Conservation (phyloP, 2,797 vertebrate species). For the Eidolon dupreanum region DNA sequence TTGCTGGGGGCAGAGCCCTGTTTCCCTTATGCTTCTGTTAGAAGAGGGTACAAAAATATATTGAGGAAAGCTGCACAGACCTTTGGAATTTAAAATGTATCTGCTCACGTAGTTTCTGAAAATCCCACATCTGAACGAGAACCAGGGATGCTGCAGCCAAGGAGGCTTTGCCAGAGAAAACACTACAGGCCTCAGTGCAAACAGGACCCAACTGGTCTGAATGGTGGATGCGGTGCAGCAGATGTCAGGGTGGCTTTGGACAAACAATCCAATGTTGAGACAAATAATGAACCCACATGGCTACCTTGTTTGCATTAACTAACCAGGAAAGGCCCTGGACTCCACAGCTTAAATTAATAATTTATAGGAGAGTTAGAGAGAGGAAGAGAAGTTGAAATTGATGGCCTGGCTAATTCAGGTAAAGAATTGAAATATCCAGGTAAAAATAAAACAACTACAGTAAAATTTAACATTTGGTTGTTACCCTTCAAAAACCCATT, state of each 20-base stretch:
- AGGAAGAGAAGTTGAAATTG: background rate
- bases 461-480: slow-evolving; percentile 5
- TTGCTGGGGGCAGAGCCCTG: background rate
- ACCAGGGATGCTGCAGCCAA: background rate
- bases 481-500: background rate
- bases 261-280: background rate
- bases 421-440: slow-evolving; percentile 17
- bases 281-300: background rate
- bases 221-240: background rate
- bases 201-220: background rate
- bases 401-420: background rate
- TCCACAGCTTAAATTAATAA: background rate
- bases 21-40: background rate
- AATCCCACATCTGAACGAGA: slow-evolving; percentile 57
- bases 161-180: slow-evolving; percentile 33
- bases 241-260: background rate
- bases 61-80: background rate
- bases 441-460: background rate
- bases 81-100: slow-evolving; percentile 36
- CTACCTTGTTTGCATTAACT: background rate
- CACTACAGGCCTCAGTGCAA: background rate
- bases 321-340: background rate
- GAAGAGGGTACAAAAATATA: slow-evolving; percentile 25
- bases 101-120: slow-evolving; percentile 41
- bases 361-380: background rate